These are phyloP conservation scores for Syngnathus floridae DNA, from an alignment of 2,113 vertebrate species.

Conservation along the genomic window DNA sequence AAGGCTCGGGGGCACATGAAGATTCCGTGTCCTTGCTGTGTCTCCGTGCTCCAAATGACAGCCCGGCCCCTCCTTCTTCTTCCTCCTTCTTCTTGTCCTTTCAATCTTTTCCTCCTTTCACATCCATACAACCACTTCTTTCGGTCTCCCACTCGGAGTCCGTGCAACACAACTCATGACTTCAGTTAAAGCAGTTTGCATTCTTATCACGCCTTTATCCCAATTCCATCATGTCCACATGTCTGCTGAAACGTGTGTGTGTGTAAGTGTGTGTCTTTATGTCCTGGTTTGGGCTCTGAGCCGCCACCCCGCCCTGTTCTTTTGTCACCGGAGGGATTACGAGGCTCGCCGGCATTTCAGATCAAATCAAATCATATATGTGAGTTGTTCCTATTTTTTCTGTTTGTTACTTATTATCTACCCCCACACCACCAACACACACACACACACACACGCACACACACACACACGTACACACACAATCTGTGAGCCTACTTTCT, in stretches of 20 bases:
- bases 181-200: neutral
- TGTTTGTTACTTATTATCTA: constrained; percentile 26
- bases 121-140: constrained; percentile 18
- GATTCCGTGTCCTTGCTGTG: constrained; percentile 21
- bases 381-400: constrained; percentile 41
- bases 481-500: too few relatives aligned
- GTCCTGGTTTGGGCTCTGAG: constrained; percentile 29
- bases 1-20: constrained; percentile 29
- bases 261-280: neutral
- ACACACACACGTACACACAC: constrained; percentile 5
- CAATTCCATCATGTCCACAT: neutral
- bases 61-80: constrained; percentile 5
- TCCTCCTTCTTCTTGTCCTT: constrained; percentile 28
- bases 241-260: neutral
- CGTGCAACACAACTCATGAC: neutral
- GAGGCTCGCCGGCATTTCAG: constrained; percentile 56
- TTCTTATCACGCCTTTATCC: neutral
- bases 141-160: constrained; percentile 13
- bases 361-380: constrained; percentile 62
- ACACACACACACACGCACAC: constrained; percentile 1
- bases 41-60: constrained; percentile 17
- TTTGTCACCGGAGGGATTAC: constrained; percentile 49
- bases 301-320: constrained; percentile 40
- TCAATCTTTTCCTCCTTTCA: constrained; percentile 28
- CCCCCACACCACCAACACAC: constrained; percentile 31